A percentile compares a stretch with the other conserved stretches of the same genome.
phyloP scores from a whole-genome alignment of 2,113 vertebrate species.

The Rhinichthys klamathensis region DNA sequence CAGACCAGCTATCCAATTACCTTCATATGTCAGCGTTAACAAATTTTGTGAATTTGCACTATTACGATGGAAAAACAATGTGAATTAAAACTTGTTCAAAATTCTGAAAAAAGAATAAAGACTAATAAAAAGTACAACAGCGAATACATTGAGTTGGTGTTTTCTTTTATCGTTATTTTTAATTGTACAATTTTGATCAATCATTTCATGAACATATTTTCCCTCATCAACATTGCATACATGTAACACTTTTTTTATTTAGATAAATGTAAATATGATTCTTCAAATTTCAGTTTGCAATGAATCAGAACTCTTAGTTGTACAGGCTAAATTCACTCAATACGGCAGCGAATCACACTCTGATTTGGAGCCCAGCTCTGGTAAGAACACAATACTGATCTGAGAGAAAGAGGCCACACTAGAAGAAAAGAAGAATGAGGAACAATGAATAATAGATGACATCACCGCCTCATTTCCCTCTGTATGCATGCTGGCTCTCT shows the following conservation, averaged over 20 bases:
- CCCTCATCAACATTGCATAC: too few species aligned
- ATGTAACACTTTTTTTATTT: too few species aligned
- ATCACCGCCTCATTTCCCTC: constrained; percentile 57
- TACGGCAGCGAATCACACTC: background rate
- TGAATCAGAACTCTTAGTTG: background rate
- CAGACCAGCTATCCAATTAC: background rate
- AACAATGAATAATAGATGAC: constrained; percentile 69
- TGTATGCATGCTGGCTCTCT: constrained; percentile 13
- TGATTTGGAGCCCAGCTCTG: constrained; percentile 42
- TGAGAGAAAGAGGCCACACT: constrained; percentile 45
- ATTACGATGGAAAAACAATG: background rate
- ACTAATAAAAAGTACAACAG: background rate
- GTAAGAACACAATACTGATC: constrained; percentile 52
- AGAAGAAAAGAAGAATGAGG: constrained; percentile 43
- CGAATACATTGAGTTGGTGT: background rate
- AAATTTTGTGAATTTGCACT: background rate
- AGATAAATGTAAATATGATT: too few species aligned
- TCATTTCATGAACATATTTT: background rate
- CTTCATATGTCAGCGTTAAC: background rate
- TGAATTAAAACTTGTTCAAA: background rate
- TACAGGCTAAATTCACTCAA: background rate
- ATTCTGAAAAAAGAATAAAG: background rate
- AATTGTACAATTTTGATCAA: background rate
- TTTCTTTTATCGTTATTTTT: background rate
- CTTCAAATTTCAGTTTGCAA: background rate